phyloP scores from a whole-genome alignment of 2,888 invertebrate species.

The Abrostola triplasia region DNA sequence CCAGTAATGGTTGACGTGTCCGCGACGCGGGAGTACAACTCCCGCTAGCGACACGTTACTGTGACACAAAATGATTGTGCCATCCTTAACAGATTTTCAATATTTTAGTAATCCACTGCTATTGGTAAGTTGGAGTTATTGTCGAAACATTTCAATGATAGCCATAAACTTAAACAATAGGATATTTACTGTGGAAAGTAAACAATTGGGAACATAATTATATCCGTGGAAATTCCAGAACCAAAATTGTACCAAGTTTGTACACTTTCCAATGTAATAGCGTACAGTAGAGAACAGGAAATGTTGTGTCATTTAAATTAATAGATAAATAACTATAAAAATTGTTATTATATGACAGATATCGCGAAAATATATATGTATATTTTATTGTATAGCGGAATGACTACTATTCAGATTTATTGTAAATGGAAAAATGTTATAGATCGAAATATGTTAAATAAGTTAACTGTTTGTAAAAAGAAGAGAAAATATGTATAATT shows the following conservation, averaged over 20 bases:
- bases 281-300: constrained; percentile 75
- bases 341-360: constrained; percentile 83
- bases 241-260: constrained; percentile 49
- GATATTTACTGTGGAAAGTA: constrained; percentile 38
- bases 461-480: constrained; percentile 88
- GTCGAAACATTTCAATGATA: constrained; percentile 28
- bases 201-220: constrained; percentile 49
- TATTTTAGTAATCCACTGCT: constrained; percentile 55
- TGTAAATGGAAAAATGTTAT: constrained; percentile 86
- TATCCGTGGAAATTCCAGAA: constrained; percentile 51
- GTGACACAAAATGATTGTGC: constrained; percentile 79
- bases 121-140: constrained; percentile 24
- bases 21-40: constrained; percentile 53
- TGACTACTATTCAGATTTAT: constrained; percentile 85
- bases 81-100: constrained; percentile 68
- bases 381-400: constrained; percentile 88
- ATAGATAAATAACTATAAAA: constrained; percentile 82
- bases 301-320: constrained; percentile 85
- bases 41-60: constrained; percentile 55
- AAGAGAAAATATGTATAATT: constrained; percentile 87
- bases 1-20: constrained; percentile 73
- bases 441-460: constrained; percentile 85
- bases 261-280: constrained; percentile 72
- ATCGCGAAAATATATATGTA: constrained; percentile 83
- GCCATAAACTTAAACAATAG: constrained; percentile 34